Conservation (phyloP, 2,797 vertebrate species). For the Acomys russatus region DNA sequence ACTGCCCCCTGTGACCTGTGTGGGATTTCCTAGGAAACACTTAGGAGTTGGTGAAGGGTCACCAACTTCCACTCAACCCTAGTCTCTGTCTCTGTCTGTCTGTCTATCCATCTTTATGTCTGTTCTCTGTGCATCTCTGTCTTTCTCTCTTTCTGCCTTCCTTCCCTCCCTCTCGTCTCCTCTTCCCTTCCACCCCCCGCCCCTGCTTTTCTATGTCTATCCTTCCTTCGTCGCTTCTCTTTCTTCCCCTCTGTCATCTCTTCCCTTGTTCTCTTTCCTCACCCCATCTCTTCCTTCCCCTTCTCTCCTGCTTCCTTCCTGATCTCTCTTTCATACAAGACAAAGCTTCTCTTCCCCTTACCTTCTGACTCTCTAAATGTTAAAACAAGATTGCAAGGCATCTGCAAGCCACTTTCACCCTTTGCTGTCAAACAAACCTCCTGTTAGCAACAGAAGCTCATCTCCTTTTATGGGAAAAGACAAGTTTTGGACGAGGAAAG, state of each 20-base stretch:
- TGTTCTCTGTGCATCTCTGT: neutral
- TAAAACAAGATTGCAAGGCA: neutral
- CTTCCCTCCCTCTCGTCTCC: neutral
- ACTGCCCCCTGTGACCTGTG: neutral
- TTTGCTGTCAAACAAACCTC: neutral
- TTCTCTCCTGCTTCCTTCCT: no score
- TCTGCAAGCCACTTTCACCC: conserved; percentile 5
- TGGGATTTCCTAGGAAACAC: neutral
- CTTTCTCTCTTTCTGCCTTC: neutral
- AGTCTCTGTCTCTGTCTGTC: neutral
- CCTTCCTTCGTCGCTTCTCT: neutral
- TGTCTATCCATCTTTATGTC: neutral
- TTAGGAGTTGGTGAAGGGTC: neutral
- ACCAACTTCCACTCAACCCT: neutral
- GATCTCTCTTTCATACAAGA: neutral
- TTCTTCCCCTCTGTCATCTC: neutral
- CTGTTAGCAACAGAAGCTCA: neutral
- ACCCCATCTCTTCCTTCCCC: neutral
- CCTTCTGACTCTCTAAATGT: neutral
- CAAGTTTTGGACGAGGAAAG: neutral
- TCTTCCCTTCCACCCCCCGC: no score
- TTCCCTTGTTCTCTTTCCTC: neutral
- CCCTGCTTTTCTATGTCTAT: no score
- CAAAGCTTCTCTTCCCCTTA: neutral
- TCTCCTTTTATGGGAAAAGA: neutral